A percentile compares a stretch with the other conserved stretches of the same genome.
These are phyloP conservation scores for Ceratothoa steindachneri DNA, from an alignment of 2,888 invertebrate genomes.

Conservation along the genomic window DNA sequence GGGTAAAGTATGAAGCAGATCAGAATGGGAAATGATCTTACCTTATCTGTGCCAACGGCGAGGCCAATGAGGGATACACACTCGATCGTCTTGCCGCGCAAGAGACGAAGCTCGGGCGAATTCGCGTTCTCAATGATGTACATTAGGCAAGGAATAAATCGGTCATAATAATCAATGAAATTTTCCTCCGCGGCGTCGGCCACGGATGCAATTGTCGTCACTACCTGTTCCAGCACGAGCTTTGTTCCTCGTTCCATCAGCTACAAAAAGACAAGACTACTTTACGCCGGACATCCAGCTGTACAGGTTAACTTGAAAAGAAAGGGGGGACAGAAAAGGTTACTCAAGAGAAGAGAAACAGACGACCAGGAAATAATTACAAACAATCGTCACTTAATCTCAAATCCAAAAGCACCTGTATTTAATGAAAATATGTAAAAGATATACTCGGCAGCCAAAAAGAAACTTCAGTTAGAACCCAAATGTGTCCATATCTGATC, in stretches of 20 bases:
- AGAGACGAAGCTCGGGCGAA: constrained; percentile 77
- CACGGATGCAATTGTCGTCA: constrained; percentile 97
- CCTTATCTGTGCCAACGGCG: constrained; percentile 56
- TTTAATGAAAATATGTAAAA: neutral
- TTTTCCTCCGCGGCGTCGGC: constrained; percentile 97
- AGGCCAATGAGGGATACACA: constrained; percentile 94
- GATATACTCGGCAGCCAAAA: too few relatives aligned
- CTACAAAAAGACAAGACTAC: too few relatives aligned
- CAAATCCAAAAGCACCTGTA: too few relatives aligned
- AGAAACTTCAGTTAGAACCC: too few relatives aligned
- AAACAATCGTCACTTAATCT: too few relatives aligned
- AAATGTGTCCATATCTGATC: too few relatives aligned
- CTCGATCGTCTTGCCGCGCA: constrained; percentile 97
- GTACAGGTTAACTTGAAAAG: too few relatives aligned
- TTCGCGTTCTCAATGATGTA: constrained; percentile 94
- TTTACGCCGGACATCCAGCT: too few relatives aligned
- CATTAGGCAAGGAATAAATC: constrained; percentile 89
- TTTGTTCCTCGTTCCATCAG: constrained; percentile 90
- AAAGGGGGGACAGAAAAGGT: too few relatives aligned
- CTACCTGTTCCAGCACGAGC: constrained; percentile 92
- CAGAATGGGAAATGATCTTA: constrained; percentile 48
- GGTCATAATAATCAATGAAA: constrained; percentile 89
- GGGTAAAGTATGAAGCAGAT: too few relatives aligned
- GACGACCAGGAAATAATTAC: neutral
- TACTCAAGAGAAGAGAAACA: too few relatives aligned